Evolutionary conservation across 2,113 vertebrate species (phyloP), one percentile per base, ranked within the genome.

Genomic region (Actenoides lindsayi): DNA sequence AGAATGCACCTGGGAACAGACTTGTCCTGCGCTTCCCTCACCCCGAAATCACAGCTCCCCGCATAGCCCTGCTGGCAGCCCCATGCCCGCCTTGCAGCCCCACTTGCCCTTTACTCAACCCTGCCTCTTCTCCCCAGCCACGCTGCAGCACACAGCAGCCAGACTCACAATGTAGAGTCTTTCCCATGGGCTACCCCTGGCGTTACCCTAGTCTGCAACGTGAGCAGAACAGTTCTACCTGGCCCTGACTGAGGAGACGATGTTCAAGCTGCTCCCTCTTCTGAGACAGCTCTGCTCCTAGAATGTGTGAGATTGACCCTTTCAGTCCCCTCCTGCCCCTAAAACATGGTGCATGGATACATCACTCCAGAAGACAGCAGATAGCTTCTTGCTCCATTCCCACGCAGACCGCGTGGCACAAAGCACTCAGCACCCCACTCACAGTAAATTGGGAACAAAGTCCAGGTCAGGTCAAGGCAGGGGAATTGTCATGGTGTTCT

Each of bases 1-100:
- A 1, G 37, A 69, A 13, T 2, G 11, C 0, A 0, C 15, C 4
- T 2, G 8, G 12, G 51, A 83, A 59, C 0, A 0, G 59, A 25
- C 10, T 31, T 53, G 23, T 17, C 28, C 44, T 2, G 0, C 11
- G 3, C 23, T 68, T 74, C 15, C 17, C 46, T 42, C 27, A 33
- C 14, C 41, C 41, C 2, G 2, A 54, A 90, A 63, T 18, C 63
- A 37, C 3, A 41, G n/a, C 24, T 68, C n/a, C 46, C 23, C 39
- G 39, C 20, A 5, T 25, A 94, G 53, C 20, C 50, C n/a, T 28
- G 3, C 12, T 4, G 3, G 57, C 41, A 90, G 46, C 44, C 35
- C 42, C 31, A 16, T 1, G 0, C 30, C 48, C 51, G 10, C 35
- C 63, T 63, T 46, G 24, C 71, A 94, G 41, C 30, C 39, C 28